Evolutionary conservation across 2,888 invertebrate genomes (phyloP).

Genomic region (Bellardia pandia): DNA sequence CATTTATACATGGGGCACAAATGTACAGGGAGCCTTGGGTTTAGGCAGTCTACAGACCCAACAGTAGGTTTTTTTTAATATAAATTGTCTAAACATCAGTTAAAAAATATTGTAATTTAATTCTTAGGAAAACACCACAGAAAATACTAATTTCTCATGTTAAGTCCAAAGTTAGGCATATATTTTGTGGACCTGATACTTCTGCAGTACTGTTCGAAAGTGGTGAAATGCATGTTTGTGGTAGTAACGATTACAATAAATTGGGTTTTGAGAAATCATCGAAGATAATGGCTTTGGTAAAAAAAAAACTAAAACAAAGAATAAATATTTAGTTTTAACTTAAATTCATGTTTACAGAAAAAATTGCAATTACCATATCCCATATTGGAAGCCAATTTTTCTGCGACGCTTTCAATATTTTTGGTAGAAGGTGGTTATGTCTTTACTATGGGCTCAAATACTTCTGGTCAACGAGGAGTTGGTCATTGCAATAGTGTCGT

Average conservation of each 20-base stretch:
- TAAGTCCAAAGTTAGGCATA: constrained; percentile 84
- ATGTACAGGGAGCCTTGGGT: constrained; percentile 86
- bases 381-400: constrained; percentile 86
- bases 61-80: constrained; percentile 77
- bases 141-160: constrained; percentile 82
- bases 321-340: background rate
- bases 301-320: constrained; percentile 65
- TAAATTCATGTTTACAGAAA: constrained; percentile 77
- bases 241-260: constrained; percentile 87
- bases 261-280: constrained; percentile 85
- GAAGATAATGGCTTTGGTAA: constrained; percentile 81
- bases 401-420: constrained; percentile 87
- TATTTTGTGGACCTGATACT: constrained; percentile 87
- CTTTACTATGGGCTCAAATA: constrained; percentile 88
- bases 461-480: constrained; percentile 87
- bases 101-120: background rate
- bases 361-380: constrained; percentile 85
- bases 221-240: constrained; percentile 87
- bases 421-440: constrained; percentile 87
- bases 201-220: constrained; percentile 87
- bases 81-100: background rate
- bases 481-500: constrained; percentile 79
- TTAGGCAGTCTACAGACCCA: constrained; percentile 80
- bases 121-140: constrained; percentile 79
- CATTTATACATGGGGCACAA: constrained; percentile 88